Percentiles rank a stretch among this genome's conserved stretches.
Conservation (phyloP, 1,140 invertebrate genomes). For the Neodiprion virginianus region DNA sequence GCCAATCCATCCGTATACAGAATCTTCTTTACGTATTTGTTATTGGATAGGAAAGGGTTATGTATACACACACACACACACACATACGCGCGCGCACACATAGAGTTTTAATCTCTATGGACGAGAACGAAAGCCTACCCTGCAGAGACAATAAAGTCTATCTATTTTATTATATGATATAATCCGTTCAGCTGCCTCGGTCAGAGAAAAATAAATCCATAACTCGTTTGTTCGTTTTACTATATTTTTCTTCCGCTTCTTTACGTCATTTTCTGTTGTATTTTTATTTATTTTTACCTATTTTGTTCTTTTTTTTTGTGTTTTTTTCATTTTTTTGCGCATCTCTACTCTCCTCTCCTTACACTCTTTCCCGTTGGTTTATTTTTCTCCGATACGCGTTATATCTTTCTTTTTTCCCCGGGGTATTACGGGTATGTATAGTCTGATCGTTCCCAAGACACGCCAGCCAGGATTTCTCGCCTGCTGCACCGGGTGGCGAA, state of each 20-base stretch:
- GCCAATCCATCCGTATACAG: not conserved
- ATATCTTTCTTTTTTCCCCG: slow-evolving; percentile 20
- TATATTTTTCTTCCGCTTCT: slow-evolving; percentile 15
- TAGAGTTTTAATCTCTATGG: not conserved
- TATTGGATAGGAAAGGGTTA: not conserved
- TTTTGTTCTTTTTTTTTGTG: not conserved
- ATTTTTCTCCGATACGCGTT: not conserved
- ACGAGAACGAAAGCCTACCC: not conserved
- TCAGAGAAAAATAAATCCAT: slow-evolving; percentile 43
- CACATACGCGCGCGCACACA: no score
- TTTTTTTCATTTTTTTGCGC: not conserved
- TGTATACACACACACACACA: no score
- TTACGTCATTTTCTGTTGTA: slow-evolving; percentile 6
- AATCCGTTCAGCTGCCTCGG: slow-evolving; percentile 35
- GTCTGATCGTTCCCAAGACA: slow-evolving; percentile 42
- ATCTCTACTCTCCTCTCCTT: slow-evolving; percentile 23
- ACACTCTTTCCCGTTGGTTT: slow-evolving; percentile 11
- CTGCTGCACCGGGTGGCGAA: slow-evolving; percentile 31
- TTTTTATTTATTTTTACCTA: not conserved
- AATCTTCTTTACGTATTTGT: not conserved
- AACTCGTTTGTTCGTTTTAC: slow-evolving; percentile 24
- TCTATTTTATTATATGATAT: slow-evolving; percentile 33
- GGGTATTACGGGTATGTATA: slow-evolving; percentile 21
- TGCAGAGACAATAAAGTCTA: slow-evolving; percentile 25
- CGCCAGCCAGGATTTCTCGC: slow-evolving; percentile 37